Percentiles rank a stretch among this genome's conserved stretches.
Conservation (phyloP, 64 coral and sea anemone genomes). For the Actinia equina region DNA sequence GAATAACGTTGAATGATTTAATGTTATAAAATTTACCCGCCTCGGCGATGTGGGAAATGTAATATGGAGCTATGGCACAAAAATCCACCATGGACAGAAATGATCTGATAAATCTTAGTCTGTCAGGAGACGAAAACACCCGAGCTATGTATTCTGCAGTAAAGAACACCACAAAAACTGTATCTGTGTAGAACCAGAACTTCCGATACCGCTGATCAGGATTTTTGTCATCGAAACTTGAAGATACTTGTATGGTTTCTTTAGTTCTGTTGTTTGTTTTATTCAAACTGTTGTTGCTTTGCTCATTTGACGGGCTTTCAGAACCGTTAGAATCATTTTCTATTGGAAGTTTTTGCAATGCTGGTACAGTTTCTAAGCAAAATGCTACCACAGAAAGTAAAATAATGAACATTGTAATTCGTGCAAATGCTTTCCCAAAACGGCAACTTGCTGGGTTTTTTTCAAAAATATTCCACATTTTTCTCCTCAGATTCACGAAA, state of each 20-base stretch:
- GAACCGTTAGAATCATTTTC: background rate
- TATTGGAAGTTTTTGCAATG: background rate
- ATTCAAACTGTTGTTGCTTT: background rate
- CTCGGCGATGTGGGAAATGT: slow-evolving; percentile 47
- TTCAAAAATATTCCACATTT: slow-evolving; percentile 80
- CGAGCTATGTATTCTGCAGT: slow-evolving; percentile 79
- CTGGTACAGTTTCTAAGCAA: slow-evolving; percentile 78
- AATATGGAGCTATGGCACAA: slow-evolving; percentile 79
- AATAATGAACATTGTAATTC: slow-evolving; percentile 70
- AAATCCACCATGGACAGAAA: slow-evolving; percentile 75
- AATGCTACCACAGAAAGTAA: slow-evolving; percentile 78
- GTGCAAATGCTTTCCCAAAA: slow-evolving; percentile 57
- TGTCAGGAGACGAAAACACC: slow-evolving; percentile 53
- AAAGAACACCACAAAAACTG: slow-evolving; percentile 75
- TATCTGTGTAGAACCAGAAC: slow-evolving; percentile 69
- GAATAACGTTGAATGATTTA: slow-evolving; percentile 77
- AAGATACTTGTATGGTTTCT: background rate
- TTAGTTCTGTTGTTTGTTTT: background rate
- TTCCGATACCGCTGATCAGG: background rate
- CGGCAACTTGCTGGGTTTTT: slow-evolving; percentile 36
- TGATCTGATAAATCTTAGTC: slow-evolving; percentile 64
- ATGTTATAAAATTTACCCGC: slow-evolving; percentile 28
- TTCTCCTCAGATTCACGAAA: slow-evolving; percentile 15
- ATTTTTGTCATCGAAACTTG: background rate
- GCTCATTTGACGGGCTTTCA: background rate